A percentile compares a stretch with the other conserved stretches of the same genome.
Evolutionary conservation across 37 sponge, comb jelly and placozoan genomes (phyloP).

Genomic region (Ianthella basta): DNA sequence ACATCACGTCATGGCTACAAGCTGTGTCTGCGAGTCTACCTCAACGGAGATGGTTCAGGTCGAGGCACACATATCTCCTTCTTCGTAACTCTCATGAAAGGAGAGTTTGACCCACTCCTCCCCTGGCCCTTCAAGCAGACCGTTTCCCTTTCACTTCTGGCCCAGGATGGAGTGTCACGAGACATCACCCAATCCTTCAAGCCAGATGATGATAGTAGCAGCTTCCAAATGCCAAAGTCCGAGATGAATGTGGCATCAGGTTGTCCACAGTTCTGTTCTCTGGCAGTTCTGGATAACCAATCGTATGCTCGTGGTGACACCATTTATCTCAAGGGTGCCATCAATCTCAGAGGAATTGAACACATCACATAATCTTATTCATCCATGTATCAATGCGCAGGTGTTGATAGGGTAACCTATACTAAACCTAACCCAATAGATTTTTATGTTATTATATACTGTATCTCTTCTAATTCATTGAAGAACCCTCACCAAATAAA

Average conservation of each 20-base stretch:
- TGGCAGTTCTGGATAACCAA: conserved; percentile 55
- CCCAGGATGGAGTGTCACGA: conserved; percentile 51
- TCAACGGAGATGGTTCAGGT: conserved; percentile 88
- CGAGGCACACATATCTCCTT: conserved; percentile 72
- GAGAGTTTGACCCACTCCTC: conserved; percentile 87
- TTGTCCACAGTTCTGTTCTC: conserved; percentile 80
- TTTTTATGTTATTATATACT: too few relatives aligned
- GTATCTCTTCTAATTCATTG: too few relatives aligned
- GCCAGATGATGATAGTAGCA: conserved; percentile 59
- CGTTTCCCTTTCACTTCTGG: conserved; percentile 68
- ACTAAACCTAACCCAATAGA: too few relatives aligned
- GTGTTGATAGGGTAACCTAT: too few relatives aligned
- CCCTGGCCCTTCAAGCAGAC: conserved; percentile 83
- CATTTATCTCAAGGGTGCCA: conserved; percentile 67
- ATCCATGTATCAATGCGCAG: too few relatives aligned
- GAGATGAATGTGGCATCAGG: conserved; percentile 92
- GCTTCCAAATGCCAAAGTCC: conserved; percentile 68
- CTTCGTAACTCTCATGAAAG: conserved; percentile 84
- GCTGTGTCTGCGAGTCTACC: conserved; percentile 79
- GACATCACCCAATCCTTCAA: conserved; percentile 74
- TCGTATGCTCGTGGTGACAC: conserved; percentile 77
- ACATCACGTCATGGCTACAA: conserved; percentile 83
- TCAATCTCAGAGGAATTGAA: conserved; percentile 45
- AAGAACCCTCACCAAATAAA: too few relatives aligned
- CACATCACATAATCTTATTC: conserved; percentile 3